These are phyloP conservation scores for Scolopax bukidnonensis DNA, from an alignment of 2,797 vertebrate species.

Conservation along the genomic window DNA sequence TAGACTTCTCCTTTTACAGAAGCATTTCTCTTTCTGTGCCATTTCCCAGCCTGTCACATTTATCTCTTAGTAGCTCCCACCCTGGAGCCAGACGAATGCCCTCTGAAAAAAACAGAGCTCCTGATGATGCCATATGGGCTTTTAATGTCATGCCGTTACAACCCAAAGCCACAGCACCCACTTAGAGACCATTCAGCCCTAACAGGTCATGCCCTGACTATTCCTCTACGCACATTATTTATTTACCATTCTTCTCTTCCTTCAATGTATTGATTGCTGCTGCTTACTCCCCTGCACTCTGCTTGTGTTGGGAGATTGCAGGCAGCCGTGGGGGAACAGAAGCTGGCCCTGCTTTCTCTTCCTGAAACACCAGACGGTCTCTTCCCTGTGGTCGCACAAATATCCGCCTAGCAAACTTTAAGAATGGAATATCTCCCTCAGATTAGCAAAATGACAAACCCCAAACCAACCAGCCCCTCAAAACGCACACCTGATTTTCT, in stretches of 20 bases:
- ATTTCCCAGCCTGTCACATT: neutral
- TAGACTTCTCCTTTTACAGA: slow-evolving; percentile 42
- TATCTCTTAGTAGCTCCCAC: neutral
- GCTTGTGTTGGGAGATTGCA: neutral
- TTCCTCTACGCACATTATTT: neutral
- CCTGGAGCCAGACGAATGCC: neutral
- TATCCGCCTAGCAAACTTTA: neutral
- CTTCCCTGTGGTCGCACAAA: neutral
- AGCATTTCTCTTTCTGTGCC: neutral
- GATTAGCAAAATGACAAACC: neutral
- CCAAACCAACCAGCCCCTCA: neutral
- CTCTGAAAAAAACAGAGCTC: neutral
- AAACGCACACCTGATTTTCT: neutral
- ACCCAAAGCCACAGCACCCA: neutral
- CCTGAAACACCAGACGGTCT: neutral
- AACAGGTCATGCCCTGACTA: neutral
- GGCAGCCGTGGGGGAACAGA: rapidly evolving
- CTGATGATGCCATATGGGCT: neutral
- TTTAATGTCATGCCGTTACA: neutral
- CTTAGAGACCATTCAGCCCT: neutral
- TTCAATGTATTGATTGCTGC: neutral
- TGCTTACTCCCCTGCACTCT: neutral
- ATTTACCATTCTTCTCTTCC: neutral
- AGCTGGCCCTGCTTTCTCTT: neutral
- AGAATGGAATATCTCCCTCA: neutral